These are phyloP conservation scores for Abramis brama DNA, from an alignment of 2,113 vertebrate species.

Conservation along the genomic window DNA sequence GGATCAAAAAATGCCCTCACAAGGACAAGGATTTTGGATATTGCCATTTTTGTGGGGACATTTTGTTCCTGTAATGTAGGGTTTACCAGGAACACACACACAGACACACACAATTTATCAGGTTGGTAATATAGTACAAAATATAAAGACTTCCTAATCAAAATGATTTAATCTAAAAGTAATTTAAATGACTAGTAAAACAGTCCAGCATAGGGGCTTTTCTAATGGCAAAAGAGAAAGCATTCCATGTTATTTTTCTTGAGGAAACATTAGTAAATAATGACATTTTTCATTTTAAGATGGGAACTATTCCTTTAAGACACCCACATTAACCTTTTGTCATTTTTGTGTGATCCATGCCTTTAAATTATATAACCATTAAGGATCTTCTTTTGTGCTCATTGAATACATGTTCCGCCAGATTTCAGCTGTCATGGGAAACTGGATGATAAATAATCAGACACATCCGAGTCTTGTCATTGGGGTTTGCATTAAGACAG, in stretches of 20 bases:
- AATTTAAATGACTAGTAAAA: too few relatives aligned
- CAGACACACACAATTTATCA: too few relatives aligned
- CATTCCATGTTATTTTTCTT: too few relatives aligned
- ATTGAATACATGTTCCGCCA: background rate
- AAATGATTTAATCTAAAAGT: too few relatives aligned
- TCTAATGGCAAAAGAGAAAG: background rate
- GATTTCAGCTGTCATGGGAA: background rate
- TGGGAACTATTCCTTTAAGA: background rate
- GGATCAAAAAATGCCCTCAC: too few relatives aligned
- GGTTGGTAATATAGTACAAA: too few relatives aligned
- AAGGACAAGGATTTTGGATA: too few relatives aligned
- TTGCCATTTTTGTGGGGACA: too few relatives aligned
- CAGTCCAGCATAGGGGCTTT: background rate
- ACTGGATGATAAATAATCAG: background rate
- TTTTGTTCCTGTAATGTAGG: too few relatives aligned
- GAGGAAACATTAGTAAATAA: background rate
- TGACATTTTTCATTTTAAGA: background rate
- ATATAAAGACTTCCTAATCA: too few relatives aligned
- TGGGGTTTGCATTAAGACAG: background rate
- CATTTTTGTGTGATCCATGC: too few relatives aligned
- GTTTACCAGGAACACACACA: too few relatives aligned
- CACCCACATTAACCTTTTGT: background rate
- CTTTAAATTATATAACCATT: background rate
- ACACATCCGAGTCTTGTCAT: background rate
- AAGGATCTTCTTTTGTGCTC: background rate